Evolutionary conservation across 2,113 vertebrate species (phyloP), one percentile per base, ranked within the genome.

Genomic region (Phaethornis superciliosus): DNA sequence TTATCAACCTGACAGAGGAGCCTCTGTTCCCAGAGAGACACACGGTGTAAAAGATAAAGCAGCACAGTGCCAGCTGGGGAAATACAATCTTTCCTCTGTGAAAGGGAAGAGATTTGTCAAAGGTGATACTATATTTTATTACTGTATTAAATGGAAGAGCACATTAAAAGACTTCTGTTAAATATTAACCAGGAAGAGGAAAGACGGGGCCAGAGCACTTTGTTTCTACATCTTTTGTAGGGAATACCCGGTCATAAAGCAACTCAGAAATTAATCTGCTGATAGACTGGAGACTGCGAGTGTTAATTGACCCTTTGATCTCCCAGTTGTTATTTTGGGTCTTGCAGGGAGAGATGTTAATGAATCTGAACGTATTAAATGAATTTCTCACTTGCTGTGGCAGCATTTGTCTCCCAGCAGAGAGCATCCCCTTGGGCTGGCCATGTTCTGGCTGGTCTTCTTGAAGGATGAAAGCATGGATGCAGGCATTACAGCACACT

Each of bases 91-190:
- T 81, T 94, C 60, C 70, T 88, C 42, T 52, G 72, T 21, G 80
- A 82, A 91, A 84, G 95, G 60, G 85, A 95, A 93, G 88, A 71
- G 70, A 94, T 95, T 94, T 91, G 68, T 93, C 86, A 95, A 70
- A 95, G 82, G 59, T 59, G 69, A 87, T 72, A 49, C 32, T 85
- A 21, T 72, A 67, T 91, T 97, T 96, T 84, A 80, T 92, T 93
- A 79, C 65, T 81, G 51, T 64, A 56, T 90, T 94, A 88, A 94
- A 81, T 79, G 46, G 54, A 86, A 84, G 46, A 86, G 58, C 60
- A 76, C 58, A 79, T 91, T 79, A 91, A 95, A 89, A 69, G 49
- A 70, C 30, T 91, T 60, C 76, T 91, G 82, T 60, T 91, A 85
- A 86, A 64, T 88, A 91, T 88, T 91, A 97, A 83, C 68, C 65